Percentiles rank a stretch among this genome's conserved stretches.
Conservation (phyloP, 2,797 vertebrate genomes). For the Phoeniculus purpureus region DNA sequence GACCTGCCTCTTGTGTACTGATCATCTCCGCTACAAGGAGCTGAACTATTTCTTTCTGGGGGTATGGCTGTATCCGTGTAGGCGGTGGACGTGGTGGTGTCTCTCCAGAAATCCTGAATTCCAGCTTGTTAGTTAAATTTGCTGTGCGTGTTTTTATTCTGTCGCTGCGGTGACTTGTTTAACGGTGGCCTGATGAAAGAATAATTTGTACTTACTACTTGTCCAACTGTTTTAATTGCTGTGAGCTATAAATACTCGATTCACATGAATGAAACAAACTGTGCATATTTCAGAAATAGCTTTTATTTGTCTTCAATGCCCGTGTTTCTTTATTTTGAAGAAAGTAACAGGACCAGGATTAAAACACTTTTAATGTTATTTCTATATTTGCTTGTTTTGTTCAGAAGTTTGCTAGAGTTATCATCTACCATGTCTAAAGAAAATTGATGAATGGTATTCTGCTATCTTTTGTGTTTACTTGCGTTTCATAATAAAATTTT, state of each 20-base stretch:
- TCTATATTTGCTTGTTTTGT: slow-evolving; percentile 21
- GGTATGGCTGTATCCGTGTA: neutral
- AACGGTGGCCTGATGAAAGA: slow-evolving; percentile 63
- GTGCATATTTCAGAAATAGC: slow-evolving; percentile 64
- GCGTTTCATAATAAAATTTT: slow-evolving; percentile 14
- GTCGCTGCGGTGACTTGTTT: slow-evolving; percentile 57
- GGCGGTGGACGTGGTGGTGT: slow-evolving; percentile 27
- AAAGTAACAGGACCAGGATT: slow-evolving; percentile 44
- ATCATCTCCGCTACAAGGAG: neutral
- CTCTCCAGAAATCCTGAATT: slow-evolving; percentile 31
- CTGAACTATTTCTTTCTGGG: neutral
- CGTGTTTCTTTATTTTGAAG: slow-evolving; percentile 65
- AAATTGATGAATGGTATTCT: neutral
- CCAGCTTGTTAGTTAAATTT: slow-evolving; percentile 11
- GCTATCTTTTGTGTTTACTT: neutral
- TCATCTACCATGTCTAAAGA: neutral
- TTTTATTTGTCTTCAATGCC: slow-evolving; percentile 50
- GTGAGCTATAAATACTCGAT: slow-evolving; percentile 69
- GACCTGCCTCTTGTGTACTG: slow-evolving; percentile 23
- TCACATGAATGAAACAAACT: slow-evolving; percentile 70
- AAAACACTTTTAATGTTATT: slow-evolving; percentile 27
- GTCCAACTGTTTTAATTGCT: slow-evolving; percentile 72
- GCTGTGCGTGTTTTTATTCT: slow-evolving; percentile 42
- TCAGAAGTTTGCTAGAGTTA: slow-evolving; percentile 23
- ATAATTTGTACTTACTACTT: slow-evolving; percentile 73